Conservation (phyloP, 2,113 vertebrate species). For the Myrmecobius fasciatus region DNA sequence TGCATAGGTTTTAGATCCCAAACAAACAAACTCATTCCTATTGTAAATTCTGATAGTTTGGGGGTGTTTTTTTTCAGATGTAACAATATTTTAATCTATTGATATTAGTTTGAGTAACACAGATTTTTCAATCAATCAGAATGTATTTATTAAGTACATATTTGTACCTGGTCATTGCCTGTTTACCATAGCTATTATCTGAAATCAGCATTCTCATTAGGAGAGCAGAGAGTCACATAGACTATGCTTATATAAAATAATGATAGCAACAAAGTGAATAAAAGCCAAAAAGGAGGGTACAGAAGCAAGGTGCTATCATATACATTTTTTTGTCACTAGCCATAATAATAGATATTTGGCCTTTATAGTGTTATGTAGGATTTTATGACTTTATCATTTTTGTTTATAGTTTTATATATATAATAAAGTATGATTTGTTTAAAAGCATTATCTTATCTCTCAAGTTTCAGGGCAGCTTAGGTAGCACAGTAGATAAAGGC, state of each 20-base stretch:
- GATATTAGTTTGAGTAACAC: conserved; percentile 48
- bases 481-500: background rate
- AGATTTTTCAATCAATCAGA: conserved; percentile 66
- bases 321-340: background rate
- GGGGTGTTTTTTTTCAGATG: background rate
- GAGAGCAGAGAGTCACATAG: background rate
- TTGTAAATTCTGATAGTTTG: background rate
- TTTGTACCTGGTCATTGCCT: conserved; percentile 27
- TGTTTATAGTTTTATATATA: background rate
- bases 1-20: background rate
- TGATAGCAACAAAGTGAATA: background rate
- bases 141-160: conserved; percentile 60
- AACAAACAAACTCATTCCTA: background rate
- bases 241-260: background rate
- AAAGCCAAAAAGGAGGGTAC: background rate
- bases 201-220: conserved; percentile 9
- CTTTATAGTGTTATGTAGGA: background rate
- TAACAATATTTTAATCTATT: conserved; percentile 60
- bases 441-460: background rate
- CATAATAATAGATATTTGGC: background rate
- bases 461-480: background rate
- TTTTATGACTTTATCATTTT: background rate
- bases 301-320: background rate
- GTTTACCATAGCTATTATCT: conserved; percentile 26
- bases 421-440: background rate